Conservation (phyloP, 2,888 invertebrate genomes). For the Lepidocyrtinus sp. region DNA sequence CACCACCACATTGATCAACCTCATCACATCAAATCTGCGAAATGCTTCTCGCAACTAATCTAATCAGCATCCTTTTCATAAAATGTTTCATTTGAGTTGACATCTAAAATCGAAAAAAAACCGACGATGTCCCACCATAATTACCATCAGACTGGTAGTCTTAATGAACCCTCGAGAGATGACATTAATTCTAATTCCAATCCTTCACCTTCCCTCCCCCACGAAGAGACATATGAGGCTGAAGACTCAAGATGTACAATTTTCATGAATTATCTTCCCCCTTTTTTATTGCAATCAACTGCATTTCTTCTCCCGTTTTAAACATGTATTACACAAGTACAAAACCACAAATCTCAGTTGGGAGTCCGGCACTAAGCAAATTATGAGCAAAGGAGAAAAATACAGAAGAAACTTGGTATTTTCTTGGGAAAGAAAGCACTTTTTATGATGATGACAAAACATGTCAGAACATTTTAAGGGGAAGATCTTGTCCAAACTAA, state of each 20-base stretch:
- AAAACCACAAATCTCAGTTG: conserved; percentile 48
- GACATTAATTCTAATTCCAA: conserved; percentile 10
- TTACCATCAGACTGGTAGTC: background rate
- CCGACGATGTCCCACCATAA: background rate
- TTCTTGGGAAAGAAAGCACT: conserved; percentile 8
- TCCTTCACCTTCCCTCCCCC: conserved; percentile 22
- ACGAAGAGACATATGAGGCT: conserved; percentile 52
- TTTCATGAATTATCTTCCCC: conserved; percentile 40
- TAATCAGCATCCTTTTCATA: conserved; percentile 3
- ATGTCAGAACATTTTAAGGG: conserved; percentile 12
- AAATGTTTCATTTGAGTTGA: background rate
- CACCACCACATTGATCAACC: background rate
- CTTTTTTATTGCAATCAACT: conserved; percentile 19
- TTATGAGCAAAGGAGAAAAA: conserved; percentile 34
- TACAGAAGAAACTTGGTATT: no score
- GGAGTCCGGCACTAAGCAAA: conserved; percentile 47
- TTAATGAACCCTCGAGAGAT: background rate
- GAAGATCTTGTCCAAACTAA: conserved; percentile 44
- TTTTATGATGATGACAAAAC: conserved; percentile 46
- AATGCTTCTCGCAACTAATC: no score
- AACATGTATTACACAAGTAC: conserved; percentile 22
- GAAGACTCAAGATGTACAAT: conserved; percentile 43
- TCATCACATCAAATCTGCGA: no score
- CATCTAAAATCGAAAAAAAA: background rate
- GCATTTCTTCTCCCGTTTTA: background rate